Evolutionary conservation across 92 coral and sea anemone genomes (phyloP), one percentile per base, ranked within the genome.

Genomic region (Desmophyllum pertusum): DNA sequence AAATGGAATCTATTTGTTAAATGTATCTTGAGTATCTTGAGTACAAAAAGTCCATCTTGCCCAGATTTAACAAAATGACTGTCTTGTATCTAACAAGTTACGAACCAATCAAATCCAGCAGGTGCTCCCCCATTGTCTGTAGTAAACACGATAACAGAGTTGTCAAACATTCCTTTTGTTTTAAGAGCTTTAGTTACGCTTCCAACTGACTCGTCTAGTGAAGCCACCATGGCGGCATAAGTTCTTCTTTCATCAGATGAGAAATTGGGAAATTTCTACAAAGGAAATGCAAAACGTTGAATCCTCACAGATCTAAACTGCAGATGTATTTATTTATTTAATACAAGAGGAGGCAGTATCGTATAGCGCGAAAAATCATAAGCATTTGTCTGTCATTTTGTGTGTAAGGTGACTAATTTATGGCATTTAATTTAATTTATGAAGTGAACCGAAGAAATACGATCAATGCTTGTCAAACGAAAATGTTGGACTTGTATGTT

Each of bases 111-210:
- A 87, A 95, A 93, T 73, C 98, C 98, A 37, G 86, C 90, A 31
- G 98, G 98, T 35, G 98, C 98, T 1, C 98, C 98, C 5, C 98
- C 98, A 46, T 95, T 95, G 73, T 95, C 98, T 10, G 98, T 95
- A 0, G 95, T 90, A 43, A 95, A 95, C 23, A 95, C 97, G 38
- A 95, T 76, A 5, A 95, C 96, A 23, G 97, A 91, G 86, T 93
- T 95, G 74, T 91, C 85, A 37, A 93, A 83, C 91, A 95, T 89
- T 79, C 97, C 95, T 17, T 88, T 48, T 19, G 84, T 69, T 70
- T 91, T 93, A 73, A 95, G 81, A 29, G 98, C 95, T 5, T 89
- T 48, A 63, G 96, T 87, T 13, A 95, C 67, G 61, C 87, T 91
- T 17, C 95, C 98, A 52, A 95, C 95, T 17, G 98, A 95, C 59